These are phyloP conservation scores for Euphysa ruthae DNA, from an alignment of 30 jellyfish, hydroid and myxozoan species.

Conservation along the genomic window DNA sequence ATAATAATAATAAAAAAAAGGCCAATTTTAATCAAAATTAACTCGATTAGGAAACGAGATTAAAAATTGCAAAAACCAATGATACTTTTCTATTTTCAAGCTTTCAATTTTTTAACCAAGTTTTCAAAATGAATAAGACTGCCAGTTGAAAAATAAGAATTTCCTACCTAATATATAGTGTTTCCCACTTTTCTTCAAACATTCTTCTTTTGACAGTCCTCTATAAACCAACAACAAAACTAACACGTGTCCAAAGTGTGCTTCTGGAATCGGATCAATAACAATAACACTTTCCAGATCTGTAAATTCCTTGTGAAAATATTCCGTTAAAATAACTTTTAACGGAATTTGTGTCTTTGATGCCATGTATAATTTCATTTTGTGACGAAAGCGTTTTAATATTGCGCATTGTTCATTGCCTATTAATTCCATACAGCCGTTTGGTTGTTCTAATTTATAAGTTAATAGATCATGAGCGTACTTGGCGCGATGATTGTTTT, in stretches of 20 bases:
- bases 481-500: too few relatives aligned
- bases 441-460: neutral
- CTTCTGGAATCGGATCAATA: conserved; percentile 88
- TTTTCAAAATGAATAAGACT: neutral
- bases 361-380: conserved; percentile 2
- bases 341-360: neutral
- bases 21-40: too few relatives aligned
- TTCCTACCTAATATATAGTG: conserved; percentile 7
- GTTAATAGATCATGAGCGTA: neutral
- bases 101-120: neutral
- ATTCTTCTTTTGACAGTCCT: conserved; percentile 18
- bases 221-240: conserved; percentile 46
- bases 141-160: neutral
- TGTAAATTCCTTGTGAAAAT: conserved; percentile 12
- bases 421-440: neutral
- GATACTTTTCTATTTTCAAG: too few relatives aligned
- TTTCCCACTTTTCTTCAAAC: neutral
- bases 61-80: too few relatives aligned
- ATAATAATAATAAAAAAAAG: too few relatives aligned
- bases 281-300: conserved; percentile 66
- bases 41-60: too few relatives aligned
- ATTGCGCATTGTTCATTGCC: neutral
- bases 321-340: neutral
- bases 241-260: conserved; percentile 87
- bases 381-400: neutral